These are phyloP conservation scores for Phoenicopterus ruber DNA, from an alignment of 2,113 vertebrate species.

Conservation along the genomic window DNA sequence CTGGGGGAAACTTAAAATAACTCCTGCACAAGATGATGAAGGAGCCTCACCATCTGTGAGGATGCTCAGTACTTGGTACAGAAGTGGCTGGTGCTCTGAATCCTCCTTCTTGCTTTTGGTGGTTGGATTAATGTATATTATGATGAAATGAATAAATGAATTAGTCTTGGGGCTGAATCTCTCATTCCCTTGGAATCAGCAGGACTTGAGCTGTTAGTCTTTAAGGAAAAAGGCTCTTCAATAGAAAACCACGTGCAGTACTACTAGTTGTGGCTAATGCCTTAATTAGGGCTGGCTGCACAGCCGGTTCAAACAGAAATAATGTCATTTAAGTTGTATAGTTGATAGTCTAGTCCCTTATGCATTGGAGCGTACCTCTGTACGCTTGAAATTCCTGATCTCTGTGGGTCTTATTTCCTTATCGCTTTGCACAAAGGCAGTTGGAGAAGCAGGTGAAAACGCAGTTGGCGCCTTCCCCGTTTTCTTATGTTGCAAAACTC, in stretches of 20 bases:
- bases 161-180: not conserved
- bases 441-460: not conserved
- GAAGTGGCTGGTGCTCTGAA: not conserved
- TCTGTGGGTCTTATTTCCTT: not conserved
- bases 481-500: not conserved
- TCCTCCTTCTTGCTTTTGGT: not conserved
- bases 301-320: not conserved
- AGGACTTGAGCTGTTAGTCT: too few species aligned
- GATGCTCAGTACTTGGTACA: not conserved
- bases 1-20: not conserved
- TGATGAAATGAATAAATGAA: not conserved
- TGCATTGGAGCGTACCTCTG: not conserved
- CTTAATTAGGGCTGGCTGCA: not conserved
- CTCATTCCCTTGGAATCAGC: not conserved
- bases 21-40: not conserved
- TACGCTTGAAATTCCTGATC: not conserved
- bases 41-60: not conserved
- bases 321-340: not conserved
- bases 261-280: not conserved
- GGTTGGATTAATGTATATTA: not conserved
- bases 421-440: not conserved
- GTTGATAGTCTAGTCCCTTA: not conserved
- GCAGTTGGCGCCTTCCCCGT: fast-evolving
- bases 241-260: not conserved
- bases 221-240: not conserved